Conservation (phyloP, 2,888 invertebrate genomes). For the Tholera decimalis region DNA sequence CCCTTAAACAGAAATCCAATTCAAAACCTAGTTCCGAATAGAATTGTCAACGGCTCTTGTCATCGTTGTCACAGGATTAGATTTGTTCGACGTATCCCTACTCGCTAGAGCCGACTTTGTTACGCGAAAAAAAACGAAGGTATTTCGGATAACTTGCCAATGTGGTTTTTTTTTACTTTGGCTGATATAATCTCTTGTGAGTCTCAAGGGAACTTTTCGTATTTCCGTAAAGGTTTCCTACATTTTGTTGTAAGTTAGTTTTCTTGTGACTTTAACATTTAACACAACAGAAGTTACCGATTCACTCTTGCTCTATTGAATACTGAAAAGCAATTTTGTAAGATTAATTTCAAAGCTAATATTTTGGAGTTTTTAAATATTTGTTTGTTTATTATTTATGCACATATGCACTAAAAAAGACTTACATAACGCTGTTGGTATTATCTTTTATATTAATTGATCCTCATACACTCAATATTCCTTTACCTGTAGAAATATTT, state of each 20-base stretch:
- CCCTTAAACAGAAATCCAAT: slow-evolving; percentile 13
- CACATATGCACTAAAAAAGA: too few relatives aligned
- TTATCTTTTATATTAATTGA: slow-evolving; percentile 7
- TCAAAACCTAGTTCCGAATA: slow-evolving; percentile 51
- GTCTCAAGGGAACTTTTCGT: slow-evolving; percentile 27
- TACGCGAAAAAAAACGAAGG: slow-evolving; percentile 52
- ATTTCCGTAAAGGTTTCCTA: slow-evolving; percentile 29
- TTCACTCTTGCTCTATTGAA: too few relatives aligned
- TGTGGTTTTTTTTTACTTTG: slow-evolving; percentile 42
- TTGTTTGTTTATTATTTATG: too few relatives aligned
- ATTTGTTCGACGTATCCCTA: slow-evolving; percentile 49
- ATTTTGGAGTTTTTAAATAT: neutral
- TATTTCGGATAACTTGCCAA: slow-evolving; percentile 55
- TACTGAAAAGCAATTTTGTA: neutral
- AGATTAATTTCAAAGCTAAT: neutral
- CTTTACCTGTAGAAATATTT: slow-evolving; percentile 16
- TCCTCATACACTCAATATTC: slow-evolving; percentile 3
- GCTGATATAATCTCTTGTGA: slow-evolving; percentile 56
- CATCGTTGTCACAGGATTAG: slow-evolving; percentile 57
- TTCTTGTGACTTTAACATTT: slow-evolving; percentile 7
- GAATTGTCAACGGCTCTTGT: slow-evolving; percentile 55
- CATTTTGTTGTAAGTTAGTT: slow-evolving; percentile 27
- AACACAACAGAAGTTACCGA: too few relatives aligned
- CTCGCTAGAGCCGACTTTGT: slow-evolving; percentile 52
- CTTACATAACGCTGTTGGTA: neutral